A percentile compares a stretch with the other conserved stretches of the same genome.
These are phyloP conservation scores for Hypocryptadius cinnamomeus DNA, from an alignment of 2,113 vertebrate genomes.

Conservation along the genomic window DNA sequence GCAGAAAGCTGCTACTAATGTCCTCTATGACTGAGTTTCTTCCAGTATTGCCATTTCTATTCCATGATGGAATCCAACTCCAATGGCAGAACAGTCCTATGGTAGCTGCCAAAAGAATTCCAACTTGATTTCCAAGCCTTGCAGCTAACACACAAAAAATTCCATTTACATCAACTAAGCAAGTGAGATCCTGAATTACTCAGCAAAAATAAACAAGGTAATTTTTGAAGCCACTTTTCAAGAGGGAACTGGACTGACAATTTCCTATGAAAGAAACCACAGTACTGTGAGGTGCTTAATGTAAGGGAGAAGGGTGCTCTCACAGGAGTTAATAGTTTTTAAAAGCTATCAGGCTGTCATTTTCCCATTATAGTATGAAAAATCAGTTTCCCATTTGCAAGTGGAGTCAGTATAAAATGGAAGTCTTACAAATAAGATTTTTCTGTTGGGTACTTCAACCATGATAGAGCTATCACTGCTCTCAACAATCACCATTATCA, in stretches of 20 bases:
- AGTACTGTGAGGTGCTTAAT: neutral
- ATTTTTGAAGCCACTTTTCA: neutral
- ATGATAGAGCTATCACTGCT: neutral
- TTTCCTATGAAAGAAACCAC: neutral
- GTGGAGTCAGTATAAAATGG: neutral
- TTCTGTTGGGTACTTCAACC: neutral
- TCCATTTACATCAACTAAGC: neutral
- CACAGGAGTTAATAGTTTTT: neutral
- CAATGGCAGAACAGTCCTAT: neutral
- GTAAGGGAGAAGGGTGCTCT: neutral
- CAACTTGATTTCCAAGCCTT: neutral
- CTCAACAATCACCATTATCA: neutral
- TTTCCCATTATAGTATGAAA: neutral
- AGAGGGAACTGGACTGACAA: neutral
- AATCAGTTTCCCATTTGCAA: neutral
- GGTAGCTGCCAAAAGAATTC: neutral
- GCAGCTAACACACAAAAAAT: neutral
- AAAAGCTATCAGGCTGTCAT: neutral
- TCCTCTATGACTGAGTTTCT: neutral
- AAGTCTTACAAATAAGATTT: neutral
- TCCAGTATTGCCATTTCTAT: neutral
- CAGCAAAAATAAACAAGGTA: neutral
- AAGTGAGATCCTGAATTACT: neutral
- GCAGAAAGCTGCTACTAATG: neutral
- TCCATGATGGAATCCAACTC: neutral